Evolutionary conservation across 2,797 vertebrate species (phyloP).

Genomic region (Notoglanidium macrostoma): DNA sequence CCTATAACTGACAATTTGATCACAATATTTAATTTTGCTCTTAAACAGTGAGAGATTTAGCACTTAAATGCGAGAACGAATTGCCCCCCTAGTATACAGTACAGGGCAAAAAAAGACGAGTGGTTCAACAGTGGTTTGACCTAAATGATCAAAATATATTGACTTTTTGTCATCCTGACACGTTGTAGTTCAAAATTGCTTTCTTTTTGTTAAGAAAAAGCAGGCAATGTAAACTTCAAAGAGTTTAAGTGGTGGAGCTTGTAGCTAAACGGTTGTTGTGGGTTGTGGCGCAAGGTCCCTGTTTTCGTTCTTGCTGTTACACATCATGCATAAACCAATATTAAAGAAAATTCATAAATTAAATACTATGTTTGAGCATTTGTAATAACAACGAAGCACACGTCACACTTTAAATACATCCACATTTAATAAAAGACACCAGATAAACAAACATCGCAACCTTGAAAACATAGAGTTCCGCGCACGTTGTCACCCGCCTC

Average conservation of each 20-base stretch:
- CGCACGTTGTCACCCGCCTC: slow-evolving; percentile 12
- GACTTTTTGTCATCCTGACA: not conserved
- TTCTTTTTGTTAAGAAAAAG: not conserved
- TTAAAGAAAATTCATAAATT: not conserved
- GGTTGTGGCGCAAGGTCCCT: not conserved
- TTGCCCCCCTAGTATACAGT: no score
- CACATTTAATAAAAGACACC: not conserved
- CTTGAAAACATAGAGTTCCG: no score
- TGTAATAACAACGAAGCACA: not conserved
- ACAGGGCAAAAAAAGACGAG: not conserved
- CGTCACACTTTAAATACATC: not conserved
- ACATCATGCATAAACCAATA: not conserved
- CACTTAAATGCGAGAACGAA: not conserved
- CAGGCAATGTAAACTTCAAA: not conserved
- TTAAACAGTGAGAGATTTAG: not conserved
- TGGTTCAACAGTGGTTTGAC: not conserved
- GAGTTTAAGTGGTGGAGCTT: not conserved
- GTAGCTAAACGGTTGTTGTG: not conserved
- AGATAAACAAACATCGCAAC: not conserved
- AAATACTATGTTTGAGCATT: not conserved
- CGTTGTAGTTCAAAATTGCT: not conserved
- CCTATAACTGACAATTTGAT: not conserved
- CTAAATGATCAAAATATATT: not conserved
- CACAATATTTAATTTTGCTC: not conserved
- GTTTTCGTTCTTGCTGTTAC: not conserved